phyloP scores from a whole-genome alignment of 2,888 invertebrate genomes.

The Nomada fucata region DNA sequence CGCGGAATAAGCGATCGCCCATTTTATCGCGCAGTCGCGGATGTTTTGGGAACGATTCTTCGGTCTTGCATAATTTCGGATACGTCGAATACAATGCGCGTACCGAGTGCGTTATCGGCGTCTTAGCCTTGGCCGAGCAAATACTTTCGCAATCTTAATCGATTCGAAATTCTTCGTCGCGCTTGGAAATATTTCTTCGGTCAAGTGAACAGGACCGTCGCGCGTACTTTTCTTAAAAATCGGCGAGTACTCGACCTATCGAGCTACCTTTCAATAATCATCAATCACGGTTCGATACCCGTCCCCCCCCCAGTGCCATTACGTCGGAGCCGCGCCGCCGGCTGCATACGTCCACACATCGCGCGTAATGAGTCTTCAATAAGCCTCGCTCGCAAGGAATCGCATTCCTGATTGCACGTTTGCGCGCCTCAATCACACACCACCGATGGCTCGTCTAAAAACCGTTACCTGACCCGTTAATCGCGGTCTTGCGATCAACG shows the following conservation, averaged over 20 bases:
- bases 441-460: neutral
- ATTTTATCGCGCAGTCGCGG: neutral
- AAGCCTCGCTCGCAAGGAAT: neutral
- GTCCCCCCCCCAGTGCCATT: neutral
- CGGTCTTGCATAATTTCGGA: too few relatives aligned
- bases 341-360: neutral
- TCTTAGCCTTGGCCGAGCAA: too few relatives aligned
- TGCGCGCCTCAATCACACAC: neutral
- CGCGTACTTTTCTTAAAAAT: too few relatives aligned
- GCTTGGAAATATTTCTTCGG: too few relatives aligned
- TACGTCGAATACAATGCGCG: too few relatives aligned
- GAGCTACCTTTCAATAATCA: neutral
- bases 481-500: neutral
- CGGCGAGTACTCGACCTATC: too few relatives aligned
- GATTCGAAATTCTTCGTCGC: too few relatives aligned
- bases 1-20: neutral
- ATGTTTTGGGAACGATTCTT: too few relatives aligned
- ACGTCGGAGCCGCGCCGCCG: neutral
- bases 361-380: neutral
- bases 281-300: neutral
- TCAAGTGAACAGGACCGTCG: too few relatives aligned
- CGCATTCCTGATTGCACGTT: neutral
- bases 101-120: too few relatives aligned
- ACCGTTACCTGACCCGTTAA: constrained; percentile 17
- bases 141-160: too few relatives aligned